phyloP scores from a whole-genome alignment of 2,113 vertebrate genomes.

The Rhea pennata region DNA sequence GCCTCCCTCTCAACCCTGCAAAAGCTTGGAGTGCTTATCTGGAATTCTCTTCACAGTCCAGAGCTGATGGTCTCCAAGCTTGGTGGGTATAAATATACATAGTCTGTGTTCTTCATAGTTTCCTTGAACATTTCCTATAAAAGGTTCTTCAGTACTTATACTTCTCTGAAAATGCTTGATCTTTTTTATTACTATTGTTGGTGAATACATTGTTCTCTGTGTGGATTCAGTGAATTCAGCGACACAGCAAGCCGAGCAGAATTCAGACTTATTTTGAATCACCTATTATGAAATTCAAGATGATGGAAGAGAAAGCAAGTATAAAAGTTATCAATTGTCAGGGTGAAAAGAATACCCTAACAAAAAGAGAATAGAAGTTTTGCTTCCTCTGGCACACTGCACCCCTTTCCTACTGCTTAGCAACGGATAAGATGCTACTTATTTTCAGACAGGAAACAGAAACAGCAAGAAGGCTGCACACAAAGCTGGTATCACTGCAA shows the following conservation, averaged over 20 bases:
- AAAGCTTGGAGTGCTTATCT: neutral
- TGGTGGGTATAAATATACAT: neutral
- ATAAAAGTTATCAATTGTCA: neutral
- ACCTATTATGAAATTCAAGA: neutral
- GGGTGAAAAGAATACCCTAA: neutral
- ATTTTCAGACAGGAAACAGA: conserved; percentile 70
- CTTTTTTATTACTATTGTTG: neutral
- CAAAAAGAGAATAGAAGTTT: conserved; percentile 25
- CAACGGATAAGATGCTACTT: conserved; percentile 61
- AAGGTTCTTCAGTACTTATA: neutral
- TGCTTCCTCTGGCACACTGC: neutral
- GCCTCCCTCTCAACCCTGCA: conserved; percentile 27
- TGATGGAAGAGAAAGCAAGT: neutral
- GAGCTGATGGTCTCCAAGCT: neutral
- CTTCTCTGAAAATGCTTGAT: neutral
- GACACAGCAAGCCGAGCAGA: neutral
- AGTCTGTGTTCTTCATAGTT: neutral
- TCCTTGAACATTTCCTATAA: neutral
- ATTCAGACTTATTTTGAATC: conserved; percentile 1
- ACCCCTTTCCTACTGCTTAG: conserved; percentile 44
- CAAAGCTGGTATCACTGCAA: conserved; percentile 66
- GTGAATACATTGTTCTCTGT: neutral
- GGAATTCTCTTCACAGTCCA: neutral
- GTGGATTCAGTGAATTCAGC: neutral
- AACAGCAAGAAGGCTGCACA: conserved; percentile 66